A percentile compares a stretch with the other conserved stretches of the same genome.
Evolutionary conservation across 2,888 invertebrate genomes (phyloP).

Genomic region (Callinectes sapidus): DNA sequence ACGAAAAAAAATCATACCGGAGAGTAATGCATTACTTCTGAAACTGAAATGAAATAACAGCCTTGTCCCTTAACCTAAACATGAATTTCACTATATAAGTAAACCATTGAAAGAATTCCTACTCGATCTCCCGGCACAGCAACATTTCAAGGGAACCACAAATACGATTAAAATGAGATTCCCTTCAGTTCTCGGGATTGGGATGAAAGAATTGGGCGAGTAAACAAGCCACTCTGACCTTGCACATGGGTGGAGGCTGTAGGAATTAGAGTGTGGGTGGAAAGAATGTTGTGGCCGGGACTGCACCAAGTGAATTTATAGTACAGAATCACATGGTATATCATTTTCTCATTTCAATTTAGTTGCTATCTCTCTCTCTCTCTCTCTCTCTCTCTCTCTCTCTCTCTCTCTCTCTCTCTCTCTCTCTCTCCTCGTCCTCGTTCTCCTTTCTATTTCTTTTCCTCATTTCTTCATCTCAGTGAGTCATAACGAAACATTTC

Average conservation of each 20-base stretch:
- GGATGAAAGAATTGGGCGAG: background rate
- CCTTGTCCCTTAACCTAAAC: background rate
- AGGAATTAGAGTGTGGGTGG: background rate
- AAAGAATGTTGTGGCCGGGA: background rate
- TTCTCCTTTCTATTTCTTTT: background rate
- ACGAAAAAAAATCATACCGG: background rate
- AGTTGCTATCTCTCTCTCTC: too few species aligned
- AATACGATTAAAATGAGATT: background rate
- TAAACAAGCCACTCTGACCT: background rate
- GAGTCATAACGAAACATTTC: background rate
- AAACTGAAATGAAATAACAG: background rate
- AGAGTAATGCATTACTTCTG: background rate
- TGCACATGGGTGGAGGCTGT: background rate
- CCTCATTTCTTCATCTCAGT: background rate
- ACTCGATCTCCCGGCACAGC: background rate
- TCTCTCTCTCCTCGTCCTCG: background rate
- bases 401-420: background rate
- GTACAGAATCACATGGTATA: background rate
- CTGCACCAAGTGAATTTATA: too few species aligned
- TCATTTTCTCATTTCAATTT: background rate
- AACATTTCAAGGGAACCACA: background rate
- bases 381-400: too few species aligned
- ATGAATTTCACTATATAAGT: background rate
- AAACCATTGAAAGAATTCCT: background rate
- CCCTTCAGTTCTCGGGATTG: background rate